A percentile compares a stretch with the other conserved stretches of the same genome.
These are phyloP conservation scores for Aspidoscelis tigris DNA, from an alignment of 2,113 vertebrate species.

Conservation along the genomic window DNA sequence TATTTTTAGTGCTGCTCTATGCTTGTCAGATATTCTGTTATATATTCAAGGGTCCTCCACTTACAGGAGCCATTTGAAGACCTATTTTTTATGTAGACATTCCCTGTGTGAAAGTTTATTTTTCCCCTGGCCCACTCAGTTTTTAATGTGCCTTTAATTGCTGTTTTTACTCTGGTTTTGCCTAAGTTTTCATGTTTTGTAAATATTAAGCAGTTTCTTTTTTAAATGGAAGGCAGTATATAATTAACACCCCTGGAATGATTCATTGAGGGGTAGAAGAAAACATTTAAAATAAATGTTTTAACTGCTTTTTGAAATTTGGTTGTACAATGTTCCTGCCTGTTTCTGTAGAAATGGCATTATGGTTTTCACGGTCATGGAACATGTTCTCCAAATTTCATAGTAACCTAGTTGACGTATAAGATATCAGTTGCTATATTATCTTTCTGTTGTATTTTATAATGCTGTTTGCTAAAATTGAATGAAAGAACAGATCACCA, in stretches of 20 bases:
- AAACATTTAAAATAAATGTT: no score
- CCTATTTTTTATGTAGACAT: not conserved
- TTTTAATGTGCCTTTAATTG: no score
- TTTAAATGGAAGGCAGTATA: no score
- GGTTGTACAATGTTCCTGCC: no score
- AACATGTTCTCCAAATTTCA: not conserved
- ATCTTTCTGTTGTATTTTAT: not conserved
- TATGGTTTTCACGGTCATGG: not conserved
- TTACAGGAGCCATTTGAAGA: not conserved
- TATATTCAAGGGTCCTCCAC: not conserved
- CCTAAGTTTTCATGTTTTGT: no score
- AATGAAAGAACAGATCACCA: not conserved
- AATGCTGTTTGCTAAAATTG: not conserved
- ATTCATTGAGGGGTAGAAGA: no score
- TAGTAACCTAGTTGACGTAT: not conserved
- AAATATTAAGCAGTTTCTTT: no score
- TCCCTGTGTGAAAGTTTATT: no score
- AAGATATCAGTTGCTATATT: not conserved
- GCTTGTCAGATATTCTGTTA: not conserved
- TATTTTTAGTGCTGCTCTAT: not conserved
- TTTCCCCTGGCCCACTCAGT: no score
- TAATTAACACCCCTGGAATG: no score
- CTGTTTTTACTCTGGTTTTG: no score
- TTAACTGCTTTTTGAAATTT: no score
- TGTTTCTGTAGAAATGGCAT: not conserved